Evolutionary conservation across 30 jellyfish, hydroid and myxozoan species (phyloP).

Genomic region (Turritopsis rubra): DNA sequence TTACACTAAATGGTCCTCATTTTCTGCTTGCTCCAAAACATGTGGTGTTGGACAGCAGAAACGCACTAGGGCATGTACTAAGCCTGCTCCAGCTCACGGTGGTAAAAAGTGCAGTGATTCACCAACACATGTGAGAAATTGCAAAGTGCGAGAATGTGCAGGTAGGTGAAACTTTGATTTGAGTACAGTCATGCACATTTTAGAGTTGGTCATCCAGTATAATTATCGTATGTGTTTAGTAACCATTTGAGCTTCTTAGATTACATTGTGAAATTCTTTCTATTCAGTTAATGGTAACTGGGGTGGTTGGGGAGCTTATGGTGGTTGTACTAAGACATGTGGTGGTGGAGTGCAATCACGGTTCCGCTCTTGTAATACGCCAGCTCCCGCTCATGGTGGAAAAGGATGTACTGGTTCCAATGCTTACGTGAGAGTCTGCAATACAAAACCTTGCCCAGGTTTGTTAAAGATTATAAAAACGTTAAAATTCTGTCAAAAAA

Average conservation of each 20-base stretch:
- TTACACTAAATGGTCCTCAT: constrained; percentile 13
- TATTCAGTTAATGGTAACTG: constrained; percentile 60
- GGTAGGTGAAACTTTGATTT: constrained; percentile 24
- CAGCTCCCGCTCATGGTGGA: constrained; percentile 43
- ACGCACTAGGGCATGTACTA: constrained; percentile 53
- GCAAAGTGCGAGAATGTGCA: constrained; percentile 56
- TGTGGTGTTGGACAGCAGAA: constrained; percentile 60
- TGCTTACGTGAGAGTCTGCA: constrained; percentile 21
- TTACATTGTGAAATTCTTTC: neutral
- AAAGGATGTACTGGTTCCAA: constrained; percentile 33
- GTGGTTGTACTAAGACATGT: constrained; percentile 33
- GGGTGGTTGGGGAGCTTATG: constrained; percentile 29
- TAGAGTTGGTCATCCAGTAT: neutral
- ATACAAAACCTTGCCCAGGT: constrained; percentile 46
- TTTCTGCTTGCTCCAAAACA: neutral
- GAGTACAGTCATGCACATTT: no score
- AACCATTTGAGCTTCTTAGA: neutral
- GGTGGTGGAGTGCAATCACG: constrained; percentile 43
- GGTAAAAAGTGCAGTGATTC: constrained; percentile 43
- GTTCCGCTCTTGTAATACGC: constrained; percentile 35
- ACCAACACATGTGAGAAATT: neutral
- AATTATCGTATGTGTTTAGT: neutral
- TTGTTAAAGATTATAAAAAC: neutral
- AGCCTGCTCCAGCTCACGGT: constrained; percentile 68
- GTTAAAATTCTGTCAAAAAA: no score